Evolutionary conservation across 2,797 vertebrate species (phyloP).

Genomic region (Meda fulgida): DNA sequence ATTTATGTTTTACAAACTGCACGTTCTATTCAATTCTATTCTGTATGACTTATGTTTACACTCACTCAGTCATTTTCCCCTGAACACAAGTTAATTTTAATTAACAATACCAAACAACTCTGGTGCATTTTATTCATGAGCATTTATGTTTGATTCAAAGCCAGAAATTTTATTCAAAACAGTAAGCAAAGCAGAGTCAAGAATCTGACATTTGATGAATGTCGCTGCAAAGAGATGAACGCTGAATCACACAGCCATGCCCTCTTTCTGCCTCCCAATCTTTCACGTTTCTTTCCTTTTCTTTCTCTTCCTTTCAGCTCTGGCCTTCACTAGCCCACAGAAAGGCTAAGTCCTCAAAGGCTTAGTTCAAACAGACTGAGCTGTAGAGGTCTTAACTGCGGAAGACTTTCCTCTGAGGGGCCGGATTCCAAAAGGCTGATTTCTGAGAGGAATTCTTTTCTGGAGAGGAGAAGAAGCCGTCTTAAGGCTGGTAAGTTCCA

Average conservation of each 20-base stretch:
- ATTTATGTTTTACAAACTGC: background rate
- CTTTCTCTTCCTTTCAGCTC: slow-evolving; percentile 49
- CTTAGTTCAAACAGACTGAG: slow-evolving; percentile 63
- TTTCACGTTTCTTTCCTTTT: slow-evolving; percentile 30
- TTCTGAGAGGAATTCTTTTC: slow-evolving; percentile 50
- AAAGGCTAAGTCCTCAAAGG: slow-evolving; percentile 61
- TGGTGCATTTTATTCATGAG: background rate
- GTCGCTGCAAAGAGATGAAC: slow-evolving; percentile 29
- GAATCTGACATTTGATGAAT: slow-evolving; percentile 40
- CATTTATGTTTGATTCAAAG: slow-evolving; percentile 39
- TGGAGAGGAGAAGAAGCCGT: slow-evolving; percentile 32
- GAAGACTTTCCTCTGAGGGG: slow-evolving; percentile 58
- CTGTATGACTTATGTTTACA: background rate
- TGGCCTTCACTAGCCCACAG: slow-evolving; percentile 57
- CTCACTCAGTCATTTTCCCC: background rate
- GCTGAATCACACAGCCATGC: slow-evolving; percentile 36
- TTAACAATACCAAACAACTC: background rate
- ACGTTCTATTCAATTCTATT: background rate
- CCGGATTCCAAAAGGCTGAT: slow-evolving; percentile 53
- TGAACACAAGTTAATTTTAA: background rate
- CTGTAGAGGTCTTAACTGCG: slow-evolving; percentile 58
- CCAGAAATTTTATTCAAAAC: slow-evolving; percentile 20
- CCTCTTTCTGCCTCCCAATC: slow-evolving; percentile 42
- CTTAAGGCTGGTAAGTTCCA: slow-evolving; percentile 54
- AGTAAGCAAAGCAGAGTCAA: slow-evolving; percentile 46